Base-by-base conservation (phyloP, 2,113 vertebrate species). In the Corythoichthys intestinalis region DNA sequence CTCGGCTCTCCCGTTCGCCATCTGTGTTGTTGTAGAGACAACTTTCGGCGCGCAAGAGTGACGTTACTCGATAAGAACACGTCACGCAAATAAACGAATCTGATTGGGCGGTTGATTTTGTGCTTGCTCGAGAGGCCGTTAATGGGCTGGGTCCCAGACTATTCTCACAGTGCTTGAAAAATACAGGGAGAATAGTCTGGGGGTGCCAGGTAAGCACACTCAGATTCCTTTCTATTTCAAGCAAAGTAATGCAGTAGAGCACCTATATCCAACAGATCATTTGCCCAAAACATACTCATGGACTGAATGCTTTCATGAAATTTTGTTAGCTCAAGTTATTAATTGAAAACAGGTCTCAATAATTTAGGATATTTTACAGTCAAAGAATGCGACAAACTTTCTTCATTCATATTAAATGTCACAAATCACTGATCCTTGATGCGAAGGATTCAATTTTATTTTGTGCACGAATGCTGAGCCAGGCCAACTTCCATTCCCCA, bases 221-320 rank as follows among this genome's bases (percentile, higher is more conserved):
- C 71, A 84, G 78, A 90, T 89, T 85, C 82, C 82, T 81, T 87
- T 88, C 87, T 89, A 90, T 90, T 89, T 89, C 70, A 78, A 88
- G 83, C 59, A 67, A 37, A 53, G 67, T 49, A 57, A 44, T 35
- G 79, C 66, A 76, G 74, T 64, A 67, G 54, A 72, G 78, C 49
- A 87, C 78, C 75, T 76, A 77, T 72, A 54, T 65, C 65, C 78
- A 67, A 47, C 71, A 64, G 74, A 66, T 75, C 70, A 61, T 50
- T 53, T 78, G 71, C 81, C 82, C 81, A 72, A 80, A 70, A 70
- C 65, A 41, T 57, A 75, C 56, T 66, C 63, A 72, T 8, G 71
- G 56, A 53, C 52, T 72, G 77, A 0, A 46, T 34, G 63, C 65
- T 73, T 59, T 64, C 38, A 59, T 44, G 35, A 73, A 71, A 77